These are phyloP conservation scores for Orgyia antiqua DNA, from an alignment of 2,888 invertebrate species.

Conservation along the genomic window DNA sequence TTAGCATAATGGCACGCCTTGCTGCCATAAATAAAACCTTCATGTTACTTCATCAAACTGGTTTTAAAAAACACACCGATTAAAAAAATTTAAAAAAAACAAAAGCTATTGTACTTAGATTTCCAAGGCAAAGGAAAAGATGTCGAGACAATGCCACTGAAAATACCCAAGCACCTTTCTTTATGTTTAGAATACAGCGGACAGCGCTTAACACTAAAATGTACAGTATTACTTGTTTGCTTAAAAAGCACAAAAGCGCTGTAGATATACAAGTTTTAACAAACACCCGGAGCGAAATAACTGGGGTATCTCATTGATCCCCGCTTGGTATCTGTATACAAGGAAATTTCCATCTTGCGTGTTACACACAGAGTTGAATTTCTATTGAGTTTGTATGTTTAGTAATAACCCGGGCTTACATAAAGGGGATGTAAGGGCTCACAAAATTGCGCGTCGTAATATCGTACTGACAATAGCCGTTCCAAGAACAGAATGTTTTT, in stretches of 20 bases:
- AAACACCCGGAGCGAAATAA: conserved; percentile 59
- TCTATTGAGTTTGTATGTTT: conserved; percentile 23
- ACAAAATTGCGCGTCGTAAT: conserved; percentile 69
- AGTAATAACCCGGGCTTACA: conserved; percentile 63
- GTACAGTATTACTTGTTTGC: conserved; percentile 13
- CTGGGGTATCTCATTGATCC: conserved; percentile 64
- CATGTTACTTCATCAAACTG: conserved; percentile 46
- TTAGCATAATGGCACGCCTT: conserved; percentile 59
- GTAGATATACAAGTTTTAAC: conserved; percentile 35
- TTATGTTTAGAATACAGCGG: conserved; percentile 21
- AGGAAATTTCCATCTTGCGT: conserved; percentile 18
- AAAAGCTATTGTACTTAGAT: conserved; percentile 55
- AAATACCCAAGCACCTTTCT: conserved; percentile 54
- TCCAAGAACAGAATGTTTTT: conserved; percentile 62
- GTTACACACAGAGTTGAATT: conserved; percentile 14
- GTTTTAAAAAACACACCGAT: conserved; percentile 43
- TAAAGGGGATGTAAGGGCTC: conserved; percentile 68
- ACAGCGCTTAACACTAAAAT: conserved; percentile 39
- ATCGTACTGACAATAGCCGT: conserved; percentile 63
- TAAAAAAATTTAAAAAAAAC: conserved; percentile 34
- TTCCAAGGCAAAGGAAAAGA: conserved; percentile 40
- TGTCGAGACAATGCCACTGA: conserved; percentile 56
- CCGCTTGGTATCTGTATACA: conserved; percentile 21
- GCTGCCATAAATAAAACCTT: conserved; percentile 51
- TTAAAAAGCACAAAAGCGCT: conserved; percentile 39